These are phyloP conservation scores for Agonopterix subpropinquella DNA, from an alignment of 2,888 invertebrate species.

Conservation along the genomic window DNA sequence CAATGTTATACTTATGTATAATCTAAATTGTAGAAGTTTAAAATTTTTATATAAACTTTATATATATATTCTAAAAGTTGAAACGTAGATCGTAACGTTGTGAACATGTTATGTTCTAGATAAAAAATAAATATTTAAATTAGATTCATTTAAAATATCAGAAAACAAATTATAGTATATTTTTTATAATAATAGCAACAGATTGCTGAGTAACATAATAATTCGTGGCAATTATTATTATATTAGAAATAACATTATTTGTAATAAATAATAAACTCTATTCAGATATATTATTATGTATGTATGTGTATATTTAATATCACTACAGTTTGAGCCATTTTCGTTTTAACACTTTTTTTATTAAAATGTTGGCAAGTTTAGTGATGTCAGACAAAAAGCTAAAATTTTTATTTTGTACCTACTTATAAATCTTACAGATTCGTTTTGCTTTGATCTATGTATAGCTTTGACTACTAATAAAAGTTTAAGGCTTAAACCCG, in stretches of 20 bases:
- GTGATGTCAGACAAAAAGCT: neutral
- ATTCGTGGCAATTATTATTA: conserved; percentile 7
- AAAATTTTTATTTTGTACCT: neutral
- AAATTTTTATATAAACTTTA: neutral
- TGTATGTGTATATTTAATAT: conserved; percentile 14
- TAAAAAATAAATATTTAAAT: conserved; percentile 1
- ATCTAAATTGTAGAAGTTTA: neutral
- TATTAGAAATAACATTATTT: conserved; percentile 9
- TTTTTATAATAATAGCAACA: conserved; percentile 3
- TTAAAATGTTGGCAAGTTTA: neutral
- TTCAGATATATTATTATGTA: conserved; percentile 13
- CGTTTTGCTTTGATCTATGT: neutral
- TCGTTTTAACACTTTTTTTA: neutral
- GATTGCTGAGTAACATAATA: neutral
- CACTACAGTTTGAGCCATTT: conserved; percentile 23
- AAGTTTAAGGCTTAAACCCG: no score
- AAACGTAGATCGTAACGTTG: no score
- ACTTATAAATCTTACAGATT: neutral
- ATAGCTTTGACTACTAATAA: no score
- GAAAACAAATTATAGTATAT: conserved; percentile 20
- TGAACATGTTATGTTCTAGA: neutral
- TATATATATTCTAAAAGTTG: neutral
- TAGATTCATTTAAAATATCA: conserved; percentile 24
- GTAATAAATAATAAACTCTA: conserved; percentile 15
- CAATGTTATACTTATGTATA: neutral